Base-by-base conservation (phyloP, 2,113 vertebrate species). In the Scartelaos histophorus region DNA sequence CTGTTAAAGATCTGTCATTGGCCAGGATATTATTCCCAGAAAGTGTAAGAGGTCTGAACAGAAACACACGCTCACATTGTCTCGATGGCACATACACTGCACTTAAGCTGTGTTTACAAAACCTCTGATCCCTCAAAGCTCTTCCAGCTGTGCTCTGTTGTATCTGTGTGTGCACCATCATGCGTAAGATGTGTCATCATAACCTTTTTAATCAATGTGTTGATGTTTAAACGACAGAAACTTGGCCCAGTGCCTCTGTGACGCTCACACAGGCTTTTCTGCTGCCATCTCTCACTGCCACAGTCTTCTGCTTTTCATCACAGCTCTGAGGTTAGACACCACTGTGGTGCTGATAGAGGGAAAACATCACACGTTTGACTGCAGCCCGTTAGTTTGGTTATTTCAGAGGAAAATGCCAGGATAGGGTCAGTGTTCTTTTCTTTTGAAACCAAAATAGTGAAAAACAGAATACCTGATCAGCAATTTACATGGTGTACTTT, bases 1-100 rank as follows among this genome's bases (percentile, higher is more conserved):
- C 49, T 62, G 2, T 57, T n/a, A 79, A 88, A 90, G 92, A 93
- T 91, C 90, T 92, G 87, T 93, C 93, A 92, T 80, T 91, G 83
- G 86, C 87, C 75, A 38, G 81, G 85, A 90, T 91, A 91, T 87
- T 89, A 84, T 90, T 91, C 83, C 76, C 80, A 85, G 81, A 80
- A 45, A 80, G 76, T 69, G 66, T 71, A 82, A 87, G 76, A 85
- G 71, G 51, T 22, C 11, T 67, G 29, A 80, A 73, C 21, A 56
- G 5, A 62, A 45, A 66, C 56, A 76, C 56, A 75, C 49, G 62
- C 68, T 57, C 65, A 19, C 51, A 70, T 75, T 68, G 34, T 69
- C 47, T 17, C 62, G 7, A 62, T 13, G 35, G 17, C 51, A 69
- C 60, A 64, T 61, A 74, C 81, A 79, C 73, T 70, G 46, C 77